Conservation (phyloP, 2,888 invertebrate species). For the Auanema sp. region DNA sequence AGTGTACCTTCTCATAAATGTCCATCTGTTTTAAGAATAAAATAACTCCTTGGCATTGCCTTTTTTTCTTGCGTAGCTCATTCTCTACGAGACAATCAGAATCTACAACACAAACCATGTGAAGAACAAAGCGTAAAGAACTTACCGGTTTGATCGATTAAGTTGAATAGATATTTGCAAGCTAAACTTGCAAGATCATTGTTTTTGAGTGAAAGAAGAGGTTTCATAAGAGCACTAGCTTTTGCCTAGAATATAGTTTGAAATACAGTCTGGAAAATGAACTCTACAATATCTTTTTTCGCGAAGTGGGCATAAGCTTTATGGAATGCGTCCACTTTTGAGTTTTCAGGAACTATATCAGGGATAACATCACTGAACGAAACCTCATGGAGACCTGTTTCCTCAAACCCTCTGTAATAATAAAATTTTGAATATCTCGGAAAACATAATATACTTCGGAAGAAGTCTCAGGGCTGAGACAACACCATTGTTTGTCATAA, state of each 20-base stretch:
- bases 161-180: background rate
- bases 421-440: too few relatives aligned
- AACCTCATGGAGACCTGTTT: conserved; percentile 4
- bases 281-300: conserved; percentile 9
- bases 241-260: background rate
- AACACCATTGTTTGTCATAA: conserved; percentile 8
- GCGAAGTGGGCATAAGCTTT: conserved; percentile 9
- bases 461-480: conserved; percentile 10
- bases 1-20: background rate
- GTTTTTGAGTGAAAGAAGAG: background rate
- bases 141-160: conserved; percentile 4
- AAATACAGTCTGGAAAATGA: background rate
- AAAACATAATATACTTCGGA: conserved; percentile 6
- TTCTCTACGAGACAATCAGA: background rate
- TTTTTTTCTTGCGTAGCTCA: conserved; percentile 11
- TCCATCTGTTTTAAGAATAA: conserved; percentile 18
- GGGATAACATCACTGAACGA: conserved; percentile 11
- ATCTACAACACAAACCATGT: background rate
- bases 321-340: conserved; percentile 2
- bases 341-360: background rate
- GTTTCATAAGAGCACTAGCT: background rate
- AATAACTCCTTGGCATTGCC: conserved; percentile 11
- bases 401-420: conserved; percentile 17
- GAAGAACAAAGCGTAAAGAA: background rate
- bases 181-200: conserved; percentile 5